Conservation (phyloP, 2,888 invertebrate species). For the Plemyria rubiginata region DNA sequence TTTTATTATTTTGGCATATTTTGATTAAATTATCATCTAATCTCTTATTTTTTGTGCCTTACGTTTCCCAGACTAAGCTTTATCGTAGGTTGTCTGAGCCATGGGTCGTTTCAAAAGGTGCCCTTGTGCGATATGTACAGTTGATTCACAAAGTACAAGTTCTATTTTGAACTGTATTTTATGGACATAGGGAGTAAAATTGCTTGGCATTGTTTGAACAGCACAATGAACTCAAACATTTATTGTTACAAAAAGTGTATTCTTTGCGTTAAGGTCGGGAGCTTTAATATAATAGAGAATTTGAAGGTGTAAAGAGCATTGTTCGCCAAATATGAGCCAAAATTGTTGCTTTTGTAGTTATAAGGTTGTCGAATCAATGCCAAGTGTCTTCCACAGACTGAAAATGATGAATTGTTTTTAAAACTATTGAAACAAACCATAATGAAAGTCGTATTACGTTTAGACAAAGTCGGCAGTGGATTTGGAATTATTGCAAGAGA, state of each 20-base stretch:
- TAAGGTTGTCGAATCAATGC: constrained; percentile 8
- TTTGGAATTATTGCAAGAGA: too few species aligned
- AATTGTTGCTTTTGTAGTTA: constrained; percentile 24
- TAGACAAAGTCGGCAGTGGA: too few species aligned
- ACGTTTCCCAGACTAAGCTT: constrained; percentile 29
- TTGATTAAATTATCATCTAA: neutral
- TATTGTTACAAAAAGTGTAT: constrained; percentile 44
- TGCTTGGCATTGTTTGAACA: constrained; percentile 22
- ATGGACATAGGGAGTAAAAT: constrained; percentile 12
- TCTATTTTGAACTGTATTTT: constrained; percentile 19
- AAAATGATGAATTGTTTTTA: neutral
- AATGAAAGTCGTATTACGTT: too few species aligned
- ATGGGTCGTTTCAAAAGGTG: constrained; percentile 30
- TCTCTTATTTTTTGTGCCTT: constrained; percentile 21
- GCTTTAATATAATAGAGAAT: constrained; percentile 34
- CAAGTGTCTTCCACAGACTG: neutral
- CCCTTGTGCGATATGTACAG: constrained; percentile 19
- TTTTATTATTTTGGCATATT: neutral
- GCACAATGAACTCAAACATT: constrained; percentile 40
- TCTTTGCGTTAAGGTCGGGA: constrained; percentile 44
- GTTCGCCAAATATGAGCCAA: constrained; percentile 31
- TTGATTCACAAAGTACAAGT: neutral
- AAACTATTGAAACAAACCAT: too few species aligned
- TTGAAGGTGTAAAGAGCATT: constrained; percentile 31
- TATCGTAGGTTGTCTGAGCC: constrained; percentile 28